Conservation (phyloP, 2,888 invertebrate genomes). For the Catocala sponsa region DNA sequence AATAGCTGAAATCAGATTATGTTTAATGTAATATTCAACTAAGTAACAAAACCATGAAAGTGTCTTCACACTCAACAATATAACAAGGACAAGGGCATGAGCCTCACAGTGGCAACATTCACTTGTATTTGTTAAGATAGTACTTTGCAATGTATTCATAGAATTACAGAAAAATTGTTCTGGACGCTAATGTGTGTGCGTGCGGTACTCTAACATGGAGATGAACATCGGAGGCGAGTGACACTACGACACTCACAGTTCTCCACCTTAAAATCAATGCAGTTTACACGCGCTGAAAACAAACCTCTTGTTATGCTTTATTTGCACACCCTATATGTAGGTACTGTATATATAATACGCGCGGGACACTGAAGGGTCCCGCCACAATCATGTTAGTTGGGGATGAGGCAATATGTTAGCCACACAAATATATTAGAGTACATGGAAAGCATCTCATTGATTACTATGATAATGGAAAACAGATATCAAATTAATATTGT, state of each 20-base stretch:
- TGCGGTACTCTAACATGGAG: slow-evolving; percentile 83
- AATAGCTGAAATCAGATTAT: neutral
- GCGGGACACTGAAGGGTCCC: slow-evolving; percentile 15
- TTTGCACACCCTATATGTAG: slow-evolving; percentile 69
- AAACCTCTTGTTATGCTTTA: slow-evolving; percentile 83
- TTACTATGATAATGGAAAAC: slow-evolving; percentile 36
- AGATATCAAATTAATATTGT: slow-evolving; percentile 28
- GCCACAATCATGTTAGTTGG: slow-evolving; percentile 23
- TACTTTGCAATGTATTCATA: slow-evolving; percentile 19
- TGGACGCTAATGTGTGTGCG: slow-evolving; percentile 69
- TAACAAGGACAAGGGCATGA: slow-evolving; percentile 1
- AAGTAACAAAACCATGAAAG: neutral
- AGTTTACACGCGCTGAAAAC: slow-evolving; percentile 89
- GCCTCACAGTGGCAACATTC: neutral
- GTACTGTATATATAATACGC: slow-evolving; percentile 26
- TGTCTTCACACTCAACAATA: neutral
- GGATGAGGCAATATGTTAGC: slow-evolving; percentile 44
- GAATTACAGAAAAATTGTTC: slow-evolving; percentile 63
- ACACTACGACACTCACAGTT: slow-evolving; percentile 88
- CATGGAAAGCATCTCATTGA: slow-evolving; percentile 52
- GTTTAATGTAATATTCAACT: neutral
- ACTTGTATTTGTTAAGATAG: slow-evolving; percentile 9
- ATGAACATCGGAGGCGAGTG: slow-evolving; percentile 81
- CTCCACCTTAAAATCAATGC: slow-evolving; percentile 89
- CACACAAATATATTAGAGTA: slow-evolving; percentile 49